Conservation (phyloP, 2,888 invertebrate species). For the Ennomos fuscantarius region DNA sequence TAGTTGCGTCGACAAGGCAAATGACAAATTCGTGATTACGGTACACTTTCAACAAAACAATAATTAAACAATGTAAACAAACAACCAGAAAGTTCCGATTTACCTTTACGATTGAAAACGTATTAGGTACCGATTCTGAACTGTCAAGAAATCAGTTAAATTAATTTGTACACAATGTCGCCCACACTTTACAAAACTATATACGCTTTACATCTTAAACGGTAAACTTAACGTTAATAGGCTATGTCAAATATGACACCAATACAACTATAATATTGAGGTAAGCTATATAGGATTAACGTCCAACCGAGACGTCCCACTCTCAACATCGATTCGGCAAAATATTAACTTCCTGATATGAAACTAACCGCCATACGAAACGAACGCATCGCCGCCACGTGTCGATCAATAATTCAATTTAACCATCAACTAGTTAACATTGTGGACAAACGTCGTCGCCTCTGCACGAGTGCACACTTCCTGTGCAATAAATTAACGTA, state of each 20-base stretch:
- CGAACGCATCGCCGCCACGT: constrained; percentile 47
- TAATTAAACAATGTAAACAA: constrained; percentile 52
- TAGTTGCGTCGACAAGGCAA: constrained; percentile 46
- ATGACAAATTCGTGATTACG: constrained; percentile 54
- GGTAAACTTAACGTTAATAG: constrained; percentile 82
- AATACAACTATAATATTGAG: constrained; percentile 80
- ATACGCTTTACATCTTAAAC: constrained; percentile 77
- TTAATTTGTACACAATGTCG: constrained; percentile 78
- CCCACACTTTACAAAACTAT: constrained; percentile 65
- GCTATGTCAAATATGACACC: constrained; percentile 82
- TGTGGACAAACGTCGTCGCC: constrained; percentile 43
- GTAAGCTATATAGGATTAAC: constrained; percentile 82
- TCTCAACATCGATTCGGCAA: constrained; percentile 64
- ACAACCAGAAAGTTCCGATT: constrained; percentile 42
- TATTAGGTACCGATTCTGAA: constrained; percentile 42
- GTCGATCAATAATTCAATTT: constrained; percentile 38
- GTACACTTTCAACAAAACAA: constrained; percentile 55
- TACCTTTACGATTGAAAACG: constrained; percentile 38
- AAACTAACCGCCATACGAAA: constrained; percentile 61
- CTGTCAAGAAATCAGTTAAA: constrained; percentile 67
- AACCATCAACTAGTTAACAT: constrained; percentile 46
- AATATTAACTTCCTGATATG: constrained; percentile 70
- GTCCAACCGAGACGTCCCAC: constrained; percentile 60
- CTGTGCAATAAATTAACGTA: constrained; percentile 55
- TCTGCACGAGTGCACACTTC: constrained; percentile 51